phyloP scores from a whole-genome alignment of 2,113 vertebrate genomes.

The Nothocercus nigrocapillus region DNA sequence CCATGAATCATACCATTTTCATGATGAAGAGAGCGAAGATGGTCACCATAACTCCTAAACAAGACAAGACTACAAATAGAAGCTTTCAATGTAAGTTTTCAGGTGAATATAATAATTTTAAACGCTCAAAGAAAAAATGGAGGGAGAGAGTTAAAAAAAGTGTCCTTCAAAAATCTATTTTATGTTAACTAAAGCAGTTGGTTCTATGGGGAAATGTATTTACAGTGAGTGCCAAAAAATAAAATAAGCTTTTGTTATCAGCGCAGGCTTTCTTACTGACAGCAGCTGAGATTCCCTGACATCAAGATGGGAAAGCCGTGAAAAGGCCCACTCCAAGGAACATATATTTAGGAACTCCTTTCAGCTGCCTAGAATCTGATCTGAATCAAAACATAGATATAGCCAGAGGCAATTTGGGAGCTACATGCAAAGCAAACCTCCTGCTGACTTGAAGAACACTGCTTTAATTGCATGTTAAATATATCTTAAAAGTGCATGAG shows the following conservation, averaged over 20 bases:
- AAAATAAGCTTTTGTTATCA: not conserved
- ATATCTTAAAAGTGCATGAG: not conserved
- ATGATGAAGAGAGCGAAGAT: not conserved
- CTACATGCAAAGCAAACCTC: conserved; percentile 17
- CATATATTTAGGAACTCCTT: conserved; percentile 18
- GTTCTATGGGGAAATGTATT: not conserved
- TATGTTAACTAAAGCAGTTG: not conserved
- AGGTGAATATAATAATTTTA: not conserved
- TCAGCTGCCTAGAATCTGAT: conserved; percentile 38
- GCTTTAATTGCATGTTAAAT: conserved; percentile 47
- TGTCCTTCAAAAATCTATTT: not conserved
- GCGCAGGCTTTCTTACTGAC: not conserved
- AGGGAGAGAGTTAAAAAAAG: not conserved
- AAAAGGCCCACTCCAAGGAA: not conserved
- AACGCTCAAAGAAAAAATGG: not conserved
- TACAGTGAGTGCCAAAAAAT: conserved; percentile 4
- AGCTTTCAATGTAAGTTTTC: not conserved
- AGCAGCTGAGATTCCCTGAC: conserved; percentile 2
- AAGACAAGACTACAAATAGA: not conserved
- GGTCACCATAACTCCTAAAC: not conserved
- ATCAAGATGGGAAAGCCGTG: not conserved
- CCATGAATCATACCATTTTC: not conserved
- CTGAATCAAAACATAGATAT: conserved; percentile 32
- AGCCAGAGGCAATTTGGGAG: conserved; percentile 41
- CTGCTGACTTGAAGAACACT: conserved; percentile 14